Conservation (phyloP, 2,113 vertebrate species). For the Bothrops jararaca region DNA sequence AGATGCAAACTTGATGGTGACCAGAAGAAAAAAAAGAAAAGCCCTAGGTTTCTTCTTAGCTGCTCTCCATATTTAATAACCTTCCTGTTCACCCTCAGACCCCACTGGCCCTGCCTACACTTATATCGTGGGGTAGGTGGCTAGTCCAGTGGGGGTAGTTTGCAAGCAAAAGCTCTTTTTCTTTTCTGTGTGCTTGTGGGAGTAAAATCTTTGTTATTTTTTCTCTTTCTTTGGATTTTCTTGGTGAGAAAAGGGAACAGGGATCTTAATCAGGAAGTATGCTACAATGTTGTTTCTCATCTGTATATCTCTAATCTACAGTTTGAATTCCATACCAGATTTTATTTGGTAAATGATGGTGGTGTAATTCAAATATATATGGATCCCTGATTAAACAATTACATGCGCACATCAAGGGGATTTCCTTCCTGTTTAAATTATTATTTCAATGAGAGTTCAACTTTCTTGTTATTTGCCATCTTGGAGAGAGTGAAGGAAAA, state of each 20-base stretch:
- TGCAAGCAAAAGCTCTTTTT: conserved; percentile 39
- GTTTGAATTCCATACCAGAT: conserved; percentile 1
- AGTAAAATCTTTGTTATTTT: conserved; percentile 36
- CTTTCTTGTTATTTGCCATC: conserved; percentile 62
- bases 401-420: conserved; percentile 63
- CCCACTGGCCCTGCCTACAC: conserved; percentile 59
- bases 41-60: conserved; percentile 51
- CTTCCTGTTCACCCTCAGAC: conserved; percentile 57
- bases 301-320: conserved; percentile 40
- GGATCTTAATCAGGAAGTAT: conserved; percentile 45
- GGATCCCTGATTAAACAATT: conserved; percentile 52
- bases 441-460: conserved; percentile 62
- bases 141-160: conserved; percentile 40
- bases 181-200: conserved; percentile 18
- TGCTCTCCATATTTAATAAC: conserved; percentile 61
- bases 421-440: conserved; percentile 42
- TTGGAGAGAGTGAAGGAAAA: background rate
- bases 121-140: conserved; percentile 46
- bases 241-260: conserved; percentile 13
- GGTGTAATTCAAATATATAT: conserved; percentile 41
- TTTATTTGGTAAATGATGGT: conserved; percentile 16
- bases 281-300: conserved; percentile 5
- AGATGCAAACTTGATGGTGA: conserved; percentile 79
- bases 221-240: conserved; percentile 44
- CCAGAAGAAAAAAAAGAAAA: conserved; percentile 51